Evolutionary conservation across 2,113 vertebrate genomes (phyloP).

Genomic region (Myxocyprinus asiaticus): DNA sequence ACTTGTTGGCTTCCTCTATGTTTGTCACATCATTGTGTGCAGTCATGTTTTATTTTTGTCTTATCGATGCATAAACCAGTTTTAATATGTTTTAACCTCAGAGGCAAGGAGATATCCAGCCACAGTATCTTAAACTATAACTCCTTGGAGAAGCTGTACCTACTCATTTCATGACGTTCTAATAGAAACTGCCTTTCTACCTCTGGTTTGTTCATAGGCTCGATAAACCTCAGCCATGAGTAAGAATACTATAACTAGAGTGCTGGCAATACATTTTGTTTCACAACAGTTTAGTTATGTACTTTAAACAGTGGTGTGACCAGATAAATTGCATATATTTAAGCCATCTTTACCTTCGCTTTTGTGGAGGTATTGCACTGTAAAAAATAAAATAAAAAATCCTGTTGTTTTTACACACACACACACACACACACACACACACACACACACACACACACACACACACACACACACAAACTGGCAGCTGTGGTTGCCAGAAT

Average conservation of each 20-base stretch:
- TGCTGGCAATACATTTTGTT: not conserved
- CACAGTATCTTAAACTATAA: not conserved
- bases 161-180: not conserved
- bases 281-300: not conserved
- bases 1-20: not conserved
- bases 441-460: too few species aligned
- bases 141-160: not conserved
- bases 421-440: too few species aligned
- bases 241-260: too few species aligned
- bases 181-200: conserved; percentile 1
- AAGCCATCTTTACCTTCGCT: too few species aligned
- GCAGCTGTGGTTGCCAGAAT: too few species aligned
- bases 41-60: conserved; percentile 19
- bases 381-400: too few species aligned
- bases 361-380: too few species aligned
- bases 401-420: too few species aligned
- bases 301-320: too few species aligned
- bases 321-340: too few species aligned
- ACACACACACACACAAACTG: too few species aligned
- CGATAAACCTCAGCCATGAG: not conserved
- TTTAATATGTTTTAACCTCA: conserved; percentile 28
- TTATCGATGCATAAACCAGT: conserved; percentile 16
- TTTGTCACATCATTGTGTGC: conserved; percentile 7
- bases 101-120: conserved; percentile 7
- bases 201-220: not conserved